phyloP scores from a whole-genome alignment of 2,888 invertebrate species.

The Gari tellinella region DNA sequence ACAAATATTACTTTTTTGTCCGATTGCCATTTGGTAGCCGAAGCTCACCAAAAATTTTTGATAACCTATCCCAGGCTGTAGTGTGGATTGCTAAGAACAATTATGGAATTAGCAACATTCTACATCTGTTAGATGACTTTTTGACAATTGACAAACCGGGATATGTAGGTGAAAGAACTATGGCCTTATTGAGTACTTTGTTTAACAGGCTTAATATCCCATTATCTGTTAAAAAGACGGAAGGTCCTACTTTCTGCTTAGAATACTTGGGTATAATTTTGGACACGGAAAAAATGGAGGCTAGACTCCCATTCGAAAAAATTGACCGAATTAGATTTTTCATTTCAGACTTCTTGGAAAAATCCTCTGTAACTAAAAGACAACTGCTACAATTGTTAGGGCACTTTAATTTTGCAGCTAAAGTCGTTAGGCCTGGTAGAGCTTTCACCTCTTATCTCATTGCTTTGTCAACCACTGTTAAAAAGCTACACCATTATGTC shows the following conservation, averaged over 20 bases:
- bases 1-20: constrained; percentile 16
- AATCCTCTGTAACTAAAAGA: constrained; percentile 21
- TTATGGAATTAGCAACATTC: constrained; percentile 34
- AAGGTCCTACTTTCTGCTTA: constrained; percentile 33
- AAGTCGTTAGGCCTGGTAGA: constrained; percentile 32
- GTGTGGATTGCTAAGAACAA: constrained; percentile 49
- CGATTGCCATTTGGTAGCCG: constrained; percentile 40
- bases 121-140: constrained; percentile 53
- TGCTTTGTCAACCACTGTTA: constrained; percentile 19
- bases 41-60: constrained; percentile 50
- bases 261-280: constrained; percentile 53
- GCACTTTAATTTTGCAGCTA: constrained; percentile 30
- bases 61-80: constrained; percentile 32
- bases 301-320: constrained; percentile 40
- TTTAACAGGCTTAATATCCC: constrained; percentile 46
- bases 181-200: constrained; percentile 32
- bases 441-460: constrained; percentile 36
- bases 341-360: not conserved
- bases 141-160: constrained; percentile 31
- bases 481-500: constrained; percentile 33
- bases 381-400: constrained; percentile 22
- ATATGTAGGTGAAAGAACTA: constrained; percentile 33
- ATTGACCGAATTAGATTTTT: constrained; percentile 16
- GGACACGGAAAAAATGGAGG: constrained; percentile 46
- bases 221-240: constrained; percentile 36